Evolutionary conservation across 2,113 vertebrate genomes (phyloP).

Genomic region (Reinhardtius hippoglossoides): DNA sequence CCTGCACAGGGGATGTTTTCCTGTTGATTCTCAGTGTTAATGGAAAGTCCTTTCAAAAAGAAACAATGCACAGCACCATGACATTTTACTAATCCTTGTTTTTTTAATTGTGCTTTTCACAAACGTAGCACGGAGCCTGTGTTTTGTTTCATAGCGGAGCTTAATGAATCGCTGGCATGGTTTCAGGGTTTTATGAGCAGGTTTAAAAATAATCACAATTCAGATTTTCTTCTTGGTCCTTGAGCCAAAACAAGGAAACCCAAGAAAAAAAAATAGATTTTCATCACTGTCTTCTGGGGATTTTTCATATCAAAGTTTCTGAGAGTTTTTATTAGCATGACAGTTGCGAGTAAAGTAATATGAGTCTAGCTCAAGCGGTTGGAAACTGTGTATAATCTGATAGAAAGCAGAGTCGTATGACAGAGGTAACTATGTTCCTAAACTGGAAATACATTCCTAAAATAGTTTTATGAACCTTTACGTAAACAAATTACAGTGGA

Average conservation of each 20-base stretch:
- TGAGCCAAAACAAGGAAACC: conserved; percentile 25
- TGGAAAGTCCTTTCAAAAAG: conserved; percentile 40
- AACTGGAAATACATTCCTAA: too few relatives aligned
- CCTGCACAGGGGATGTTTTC: conserved; percentile 55
- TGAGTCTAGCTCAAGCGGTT: not conserved
- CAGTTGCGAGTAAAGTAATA: not conserved
- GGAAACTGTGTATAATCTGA: not conserved
- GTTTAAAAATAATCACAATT: conserved; percentile 40
- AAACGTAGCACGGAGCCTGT: conserved; percentile 6
- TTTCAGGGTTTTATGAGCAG: conserved; percentile 23
- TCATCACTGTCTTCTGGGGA: conserved; percentile 3
- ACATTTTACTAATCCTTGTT: conserved; percentile 44
- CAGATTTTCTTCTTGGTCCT: conserved; percentile 16
- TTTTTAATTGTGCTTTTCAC: not conserved
- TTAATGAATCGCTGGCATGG: conserved; percentile 9
- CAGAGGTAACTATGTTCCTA: not conserved
- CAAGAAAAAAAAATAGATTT: not conserved
- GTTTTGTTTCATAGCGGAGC: conserved; percentile 28
- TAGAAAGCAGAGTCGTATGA: not conserved
- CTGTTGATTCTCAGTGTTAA: conserved; percentile 58
- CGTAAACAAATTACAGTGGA: too few relatives aligned
- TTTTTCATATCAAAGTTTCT: not conserved
- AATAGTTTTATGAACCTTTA: too few relatives aligned
- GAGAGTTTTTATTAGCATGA: conserved; percentile 28
- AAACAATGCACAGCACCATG: conserved; percentile 52